A percentile compares a stretch with the other conserved stretches of the same genome.
These are phyloP conservation scores for Peromyscus aztecus DNA, from an alignment of 2,797 vertebrate species.

Conservation along the genomic window DNA sequence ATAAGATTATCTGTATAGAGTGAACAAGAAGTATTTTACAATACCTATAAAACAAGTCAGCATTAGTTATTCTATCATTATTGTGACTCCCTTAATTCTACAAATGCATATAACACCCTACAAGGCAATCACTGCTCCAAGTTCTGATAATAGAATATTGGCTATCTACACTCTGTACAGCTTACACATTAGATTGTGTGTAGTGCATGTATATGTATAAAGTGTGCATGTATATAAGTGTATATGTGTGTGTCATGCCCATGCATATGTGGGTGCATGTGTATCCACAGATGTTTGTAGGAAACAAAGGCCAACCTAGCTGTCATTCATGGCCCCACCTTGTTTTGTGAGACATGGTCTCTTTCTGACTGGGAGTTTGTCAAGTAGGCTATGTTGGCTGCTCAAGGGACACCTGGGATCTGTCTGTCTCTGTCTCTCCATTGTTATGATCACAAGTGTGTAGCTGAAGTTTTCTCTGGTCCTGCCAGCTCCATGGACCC, in stretches of 20 bases:
- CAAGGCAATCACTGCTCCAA: background rate
- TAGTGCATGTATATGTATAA: background rate
- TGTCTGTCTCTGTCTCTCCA: background rate
- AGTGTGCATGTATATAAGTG: background rate
- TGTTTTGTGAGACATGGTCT: background rate
- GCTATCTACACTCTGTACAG: background rate
- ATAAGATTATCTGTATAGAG: background rate
- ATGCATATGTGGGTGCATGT: background rate
- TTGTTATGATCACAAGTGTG: background rate
- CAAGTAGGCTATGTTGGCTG: background rate
- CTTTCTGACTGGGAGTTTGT: background rate
- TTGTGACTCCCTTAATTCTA: background rate
- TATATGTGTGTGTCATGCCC: background rate
- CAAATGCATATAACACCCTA: background rate
- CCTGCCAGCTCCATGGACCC: too few species aligned
- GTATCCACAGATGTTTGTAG: background rate
- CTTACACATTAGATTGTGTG: background rate
- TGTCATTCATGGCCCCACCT: background rate
- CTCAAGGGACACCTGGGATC: background rate
- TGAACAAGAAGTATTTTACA: background rate
- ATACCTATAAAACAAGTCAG: background rate
- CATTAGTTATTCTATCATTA: background rate
- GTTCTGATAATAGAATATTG: background rate
- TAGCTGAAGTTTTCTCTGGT: too few species aligned
- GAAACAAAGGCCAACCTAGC: background rate